Conservation (phyloP, 2,113 vertebrate genomes). For the Erythrocercus mccallii region DNA sequence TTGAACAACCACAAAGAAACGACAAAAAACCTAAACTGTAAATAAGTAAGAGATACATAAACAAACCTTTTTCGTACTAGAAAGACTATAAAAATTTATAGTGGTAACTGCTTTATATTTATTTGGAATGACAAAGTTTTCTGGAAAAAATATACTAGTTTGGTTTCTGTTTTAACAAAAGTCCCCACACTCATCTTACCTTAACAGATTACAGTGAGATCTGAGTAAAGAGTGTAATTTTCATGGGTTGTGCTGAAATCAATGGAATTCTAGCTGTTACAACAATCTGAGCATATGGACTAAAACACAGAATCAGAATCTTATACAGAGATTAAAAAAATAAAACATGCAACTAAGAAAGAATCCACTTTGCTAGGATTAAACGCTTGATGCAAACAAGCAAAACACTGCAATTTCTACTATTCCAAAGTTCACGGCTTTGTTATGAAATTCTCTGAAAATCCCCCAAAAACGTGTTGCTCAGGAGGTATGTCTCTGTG, state of each 20-base stretch:
- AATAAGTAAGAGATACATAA: background rate
- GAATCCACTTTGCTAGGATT: background rate
- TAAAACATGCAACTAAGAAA: background rate
- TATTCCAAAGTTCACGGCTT: background rate
- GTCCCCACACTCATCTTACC: background rate
- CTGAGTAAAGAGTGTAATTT: background rate
- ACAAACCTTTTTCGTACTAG: background rate
- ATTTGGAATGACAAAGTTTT: background rate
- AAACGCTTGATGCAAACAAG: background rate
- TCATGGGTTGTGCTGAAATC: background rate
- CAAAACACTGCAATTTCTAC: background rate
- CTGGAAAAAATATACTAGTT: background rate
- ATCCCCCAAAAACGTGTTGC: background rate
- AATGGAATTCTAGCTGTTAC: background rate
- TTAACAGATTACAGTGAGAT: background rate
- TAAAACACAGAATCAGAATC: background rate
- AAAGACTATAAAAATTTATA: background rate
- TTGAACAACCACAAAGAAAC: background rate
- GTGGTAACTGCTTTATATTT: background rate
- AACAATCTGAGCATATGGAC: background rate
- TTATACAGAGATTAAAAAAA: background rate
- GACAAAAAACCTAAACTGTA: background rate
- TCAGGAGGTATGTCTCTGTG: background rate
- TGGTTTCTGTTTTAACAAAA: background rate
- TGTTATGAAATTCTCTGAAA: background rate